Percentiles rank a stretch among this genome's conserved stretches.
phyloP scores from a whole-genome alignment of 2,113 vertebrate genomes.

The Pterocles gutturalis region DNA sequence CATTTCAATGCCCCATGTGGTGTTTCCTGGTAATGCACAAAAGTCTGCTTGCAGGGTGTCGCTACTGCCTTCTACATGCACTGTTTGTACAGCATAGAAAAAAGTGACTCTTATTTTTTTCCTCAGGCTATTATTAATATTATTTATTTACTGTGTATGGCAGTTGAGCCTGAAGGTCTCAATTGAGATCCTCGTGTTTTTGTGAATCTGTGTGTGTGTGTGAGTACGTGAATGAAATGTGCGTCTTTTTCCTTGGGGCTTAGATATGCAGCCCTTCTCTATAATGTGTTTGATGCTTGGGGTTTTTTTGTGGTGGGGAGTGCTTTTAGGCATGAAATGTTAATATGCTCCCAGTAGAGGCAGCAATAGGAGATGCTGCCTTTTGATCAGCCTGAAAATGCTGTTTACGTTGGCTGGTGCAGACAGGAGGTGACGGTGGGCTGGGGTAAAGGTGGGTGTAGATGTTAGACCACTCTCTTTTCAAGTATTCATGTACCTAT shows the following conservation, averaged over 20 bases:
- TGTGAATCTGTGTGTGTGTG: neutral
- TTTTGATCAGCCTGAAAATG: conserved; percentile 47
- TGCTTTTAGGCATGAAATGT: conserved; percentile 43
- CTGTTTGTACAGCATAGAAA: neutral
- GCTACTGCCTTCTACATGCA: neutral
- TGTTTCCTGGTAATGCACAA: neutral
- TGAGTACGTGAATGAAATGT: neutral
- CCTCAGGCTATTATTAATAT: conserved; percentile 17
- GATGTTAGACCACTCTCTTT: conserved; percentile 21
- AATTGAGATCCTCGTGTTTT: conserved; percentile 11
- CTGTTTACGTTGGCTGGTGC: neutral
- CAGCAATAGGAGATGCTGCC: neutral
- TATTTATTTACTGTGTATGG: conserved; percentile 40
- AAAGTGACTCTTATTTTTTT: neutral
- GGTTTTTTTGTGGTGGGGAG: conserved; percentile 12
- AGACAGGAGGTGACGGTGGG: neutral
- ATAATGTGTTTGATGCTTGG: conserved; percentile 29
- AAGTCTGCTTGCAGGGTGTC: conserved; percentile 19
- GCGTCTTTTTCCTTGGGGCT: neutral
- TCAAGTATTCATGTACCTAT: neutral
- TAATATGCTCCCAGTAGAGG: conserved; percentile 23
- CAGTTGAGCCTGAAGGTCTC: neutral
- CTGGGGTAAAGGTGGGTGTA: neutral
- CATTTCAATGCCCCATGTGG: conserved; percentile 45
- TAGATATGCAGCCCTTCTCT: neutral